phyloP scores from a whole-genome alignment of 2,113 vertebrate genomes.

The Pardalotus punctatus region DNA sequence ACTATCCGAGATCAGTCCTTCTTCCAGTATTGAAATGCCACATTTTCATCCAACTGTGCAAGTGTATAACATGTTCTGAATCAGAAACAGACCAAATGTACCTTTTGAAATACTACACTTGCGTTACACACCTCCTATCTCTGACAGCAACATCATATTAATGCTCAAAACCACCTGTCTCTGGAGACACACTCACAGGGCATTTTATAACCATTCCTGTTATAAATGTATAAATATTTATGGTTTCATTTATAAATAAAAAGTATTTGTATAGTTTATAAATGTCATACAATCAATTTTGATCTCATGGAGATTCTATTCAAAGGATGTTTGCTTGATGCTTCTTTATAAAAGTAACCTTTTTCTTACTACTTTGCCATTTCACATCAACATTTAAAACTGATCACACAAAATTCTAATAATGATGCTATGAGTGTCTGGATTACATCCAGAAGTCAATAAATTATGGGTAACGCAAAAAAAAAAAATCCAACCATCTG shows the following conservation, averaged over 20 bases:
- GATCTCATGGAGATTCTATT: not conserved
- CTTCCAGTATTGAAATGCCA: not conserved
- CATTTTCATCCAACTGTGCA: not conserved
- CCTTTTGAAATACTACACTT: not conserved
- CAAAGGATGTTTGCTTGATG: not conserved
- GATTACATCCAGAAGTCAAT: not conserved
- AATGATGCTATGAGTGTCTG: not conserved
- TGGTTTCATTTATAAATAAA: not conserved
- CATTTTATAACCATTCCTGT: not conserved
- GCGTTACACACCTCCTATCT: not conserved
- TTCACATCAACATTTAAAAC: not conserved
- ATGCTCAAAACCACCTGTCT: not conserved
- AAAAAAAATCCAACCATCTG: not conserved
- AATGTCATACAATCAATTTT: not conserved
- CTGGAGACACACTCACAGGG: not conserved
- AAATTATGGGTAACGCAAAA: not conserved
- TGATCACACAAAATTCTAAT: not conserved
- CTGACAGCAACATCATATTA: not conserved
- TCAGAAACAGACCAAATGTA: not conserved
- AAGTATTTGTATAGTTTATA: not conserved
- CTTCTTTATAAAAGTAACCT: not conserved
- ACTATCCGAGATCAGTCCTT: not conserved
- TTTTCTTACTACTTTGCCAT: not conserved
- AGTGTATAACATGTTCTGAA: not conserved
- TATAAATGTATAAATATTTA: not conserved